A percentile compares a stretch with the other conserved stretches of the same genome.
These are phyloP conservation scores for Phasianus colchicus DNA, from an alignment of 2,113 vertebrate genomes.

Conservation along the genomic window DNA sequence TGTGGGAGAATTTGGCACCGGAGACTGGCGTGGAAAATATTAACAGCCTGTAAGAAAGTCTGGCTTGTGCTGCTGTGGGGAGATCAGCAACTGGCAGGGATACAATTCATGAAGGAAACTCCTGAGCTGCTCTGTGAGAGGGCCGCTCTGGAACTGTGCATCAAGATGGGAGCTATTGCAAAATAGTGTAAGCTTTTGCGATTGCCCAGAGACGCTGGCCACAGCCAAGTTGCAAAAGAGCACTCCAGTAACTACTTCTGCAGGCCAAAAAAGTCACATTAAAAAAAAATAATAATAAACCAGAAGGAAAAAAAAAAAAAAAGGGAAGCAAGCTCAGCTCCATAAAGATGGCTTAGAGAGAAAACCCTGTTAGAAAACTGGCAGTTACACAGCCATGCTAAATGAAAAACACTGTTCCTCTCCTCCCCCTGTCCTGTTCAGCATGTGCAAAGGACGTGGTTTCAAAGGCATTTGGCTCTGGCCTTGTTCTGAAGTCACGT, in stretches of 20 bases:
- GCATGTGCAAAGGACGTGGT: accelerated
- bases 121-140: conserved; percentile 31
- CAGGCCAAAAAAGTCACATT: conserved; percentile 23
- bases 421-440: not conserved
- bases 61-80: conserved; percentile 67
- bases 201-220: not conserved
- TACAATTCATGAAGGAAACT: conserved; percentile 71
- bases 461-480: not conserved
- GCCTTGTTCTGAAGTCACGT: not conserved
- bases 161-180: not conserved
- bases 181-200: conserved; percentile 50
- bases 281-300: not conserved
- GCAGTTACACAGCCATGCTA: not conserved
- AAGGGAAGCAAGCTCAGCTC: not conserved
- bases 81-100: conserved; percentile 62
- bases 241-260: not conserved
- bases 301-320: accelerated
- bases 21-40: conserved; percentile 69
- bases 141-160: not conserved
- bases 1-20: conserved; percentile 75
- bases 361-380: not conserved
- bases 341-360: not conserved
- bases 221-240: conserved; percentile 64
- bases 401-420: not conserved
- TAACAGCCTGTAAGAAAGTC: conserved; percentile 73